Evolutionary conservation across 2,797 vertebrate species (phyloP).

Genomic region (Schizopygopsis malacanthus): DNA sequence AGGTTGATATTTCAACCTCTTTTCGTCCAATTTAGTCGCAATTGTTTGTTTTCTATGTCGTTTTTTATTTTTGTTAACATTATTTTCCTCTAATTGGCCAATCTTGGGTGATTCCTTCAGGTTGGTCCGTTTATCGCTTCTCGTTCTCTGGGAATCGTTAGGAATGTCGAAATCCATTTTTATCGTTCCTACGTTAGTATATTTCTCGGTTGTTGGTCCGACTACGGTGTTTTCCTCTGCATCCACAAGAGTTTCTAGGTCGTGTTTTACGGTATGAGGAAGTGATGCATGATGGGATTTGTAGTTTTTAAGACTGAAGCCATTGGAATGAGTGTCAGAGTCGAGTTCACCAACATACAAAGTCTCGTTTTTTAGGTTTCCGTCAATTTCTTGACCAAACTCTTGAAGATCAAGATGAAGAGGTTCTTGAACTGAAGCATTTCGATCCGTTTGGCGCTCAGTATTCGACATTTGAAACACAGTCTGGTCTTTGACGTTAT

Average conservation of each 20-base stretch:
- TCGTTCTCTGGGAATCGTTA: not conserved
- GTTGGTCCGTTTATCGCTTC: not conserved
- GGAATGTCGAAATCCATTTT: not conserved
- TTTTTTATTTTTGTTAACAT: not conserved
- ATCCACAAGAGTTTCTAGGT: not conserved
- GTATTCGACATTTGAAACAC: not conserved
- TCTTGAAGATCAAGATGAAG: not conserved
- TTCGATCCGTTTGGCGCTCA: not conserved
- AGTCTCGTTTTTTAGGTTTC: not conserved
- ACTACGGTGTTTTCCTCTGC: not conserved
- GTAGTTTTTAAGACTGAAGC: not conserved
- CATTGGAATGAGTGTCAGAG: not conserved
- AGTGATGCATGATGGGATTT: constrained; percentile 5
- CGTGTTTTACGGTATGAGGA: not conserved
- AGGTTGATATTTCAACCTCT: not conserved
- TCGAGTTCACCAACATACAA: not conserved
- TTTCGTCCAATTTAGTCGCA: too few relatives aligned
- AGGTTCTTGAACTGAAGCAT: not conserved
- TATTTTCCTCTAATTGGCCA: not conserved
- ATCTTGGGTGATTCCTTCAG: not conserved
- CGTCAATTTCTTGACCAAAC: not conserved
- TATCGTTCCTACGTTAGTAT: too few relatives aligned
- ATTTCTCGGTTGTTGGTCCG: too few relatives aligned
- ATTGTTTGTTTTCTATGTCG: not conserved
- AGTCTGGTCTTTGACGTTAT: not conserved